Evolutionary conservation across 2,888 invertebrate genomes (phyloP).

Genomic region (Monopis laevigella): DNA sequence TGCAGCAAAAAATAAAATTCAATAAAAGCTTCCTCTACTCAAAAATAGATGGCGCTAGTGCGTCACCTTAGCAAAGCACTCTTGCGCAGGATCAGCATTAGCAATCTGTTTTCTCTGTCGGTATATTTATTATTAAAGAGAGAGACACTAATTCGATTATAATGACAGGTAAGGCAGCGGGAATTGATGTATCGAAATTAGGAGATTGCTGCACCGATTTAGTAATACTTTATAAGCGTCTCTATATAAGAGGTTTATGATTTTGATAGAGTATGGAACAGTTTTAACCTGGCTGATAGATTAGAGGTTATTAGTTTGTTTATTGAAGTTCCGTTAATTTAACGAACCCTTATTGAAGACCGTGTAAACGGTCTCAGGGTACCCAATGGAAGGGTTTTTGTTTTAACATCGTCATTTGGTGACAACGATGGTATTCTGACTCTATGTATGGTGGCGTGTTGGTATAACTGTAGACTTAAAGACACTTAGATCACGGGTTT

Average conservation of each 20-base stretch:
- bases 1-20: too few species aligned
- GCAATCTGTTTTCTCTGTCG: conserved; percentile 16
- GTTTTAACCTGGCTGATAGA: too few species aligned
- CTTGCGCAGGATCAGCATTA: conserved; percentile 28
- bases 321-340: too few species aligned
- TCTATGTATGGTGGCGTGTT: too few species aligned
- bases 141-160: conserved; percentile 44
- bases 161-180: conserved; percentile 36
- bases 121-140: neutral
- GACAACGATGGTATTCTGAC: too few species aligned
- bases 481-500: too few species aligned
- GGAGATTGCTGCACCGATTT: conserved; percentile 17
- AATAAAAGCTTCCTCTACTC: conserved; percentile 34
- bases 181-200: conserved; percentile 36
- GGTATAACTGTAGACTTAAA: too few species aligned
- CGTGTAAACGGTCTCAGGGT: too few species aligned
- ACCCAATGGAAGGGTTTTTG: too few species aligned
- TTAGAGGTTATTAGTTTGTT: too few species aligned
- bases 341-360: too few species aligned
- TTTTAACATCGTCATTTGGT: too few species aligned
- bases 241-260: conserved; percentile 1
- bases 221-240: conserved; percentile 1
- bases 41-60: conserved; percentile 41
- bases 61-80: conserved; percentile 21
- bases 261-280: conserved; percentile 4